These are phyloP conservation scores for Apostichopus parvimensis DNA, from an alignment of 35 echinoderm and acorn worm genomes.

Conservation along the genomic window DNA sequence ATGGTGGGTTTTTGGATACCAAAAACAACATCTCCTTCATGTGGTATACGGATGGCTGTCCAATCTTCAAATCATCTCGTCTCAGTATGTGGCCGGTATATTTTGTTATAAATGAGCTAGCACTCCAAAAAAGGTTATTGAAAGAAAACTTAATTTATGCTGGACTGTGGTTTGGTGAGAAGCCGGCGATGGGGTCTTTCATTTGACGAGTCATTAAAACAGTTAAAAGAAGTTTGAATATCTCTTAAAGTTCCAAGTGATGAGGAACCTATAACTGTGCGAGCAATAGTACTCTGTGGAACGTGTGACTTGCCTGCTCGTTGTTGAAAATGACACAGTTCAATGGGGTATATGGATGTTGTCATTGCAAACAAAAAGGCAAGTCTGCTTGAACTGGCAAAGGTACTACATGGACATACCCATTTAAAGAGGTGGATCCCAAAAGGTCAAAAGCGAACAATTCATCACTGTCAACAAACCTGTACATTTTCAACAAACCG, in stretches of 20 bases:
- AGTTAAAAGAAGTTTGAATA: background rate
- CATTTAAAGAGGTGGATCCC: background rate
- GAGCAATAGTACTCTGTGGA: conserved; percentile 3
- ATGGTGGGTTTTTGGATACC: conserved; percentile 20
- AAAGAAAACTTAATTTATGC: conserved; percentile 20
- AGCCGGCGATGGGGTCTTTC: conserved; percentile 35
- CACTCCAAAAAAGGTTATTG: conserved; percentile 4
- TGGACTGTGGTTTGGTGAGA: conserved; percentile 34
- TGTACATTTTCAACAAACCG: too few species aligned
- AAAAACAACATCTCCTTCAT: conserved; percentile 60
- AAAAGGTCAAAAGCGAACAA: conserved; percentile 17
- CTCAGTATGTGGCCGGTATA: conserved; percentile 6
- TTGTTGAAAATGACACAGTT: conserved; percentile 21
- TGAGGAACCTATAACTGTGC: background rate
- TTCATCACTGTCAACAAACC: too few species aligned
- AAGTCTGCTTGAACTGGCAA: background rate
- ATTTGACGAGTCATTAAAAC: background rate
- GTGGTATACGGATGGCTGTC: conserved; percentile 64
- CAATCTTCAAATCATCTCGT: conserved; percentile 59
- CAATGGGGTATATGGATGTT: conserved; percentile 16
- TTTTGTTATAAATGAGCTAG: conserved; percentile 50
- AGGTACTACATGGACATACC: conserved; percentile 18
- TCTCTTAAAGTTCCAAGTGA: background rate
- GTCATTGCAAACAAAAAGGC: background rate
- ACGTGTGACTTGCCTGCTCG: conserved; percentile 28